These are phyloP conservation scores for Anser brachyrhynchus DNA, from an alignment of 2,113 vertebrate species.

Conservation along the genomic window DNA sequence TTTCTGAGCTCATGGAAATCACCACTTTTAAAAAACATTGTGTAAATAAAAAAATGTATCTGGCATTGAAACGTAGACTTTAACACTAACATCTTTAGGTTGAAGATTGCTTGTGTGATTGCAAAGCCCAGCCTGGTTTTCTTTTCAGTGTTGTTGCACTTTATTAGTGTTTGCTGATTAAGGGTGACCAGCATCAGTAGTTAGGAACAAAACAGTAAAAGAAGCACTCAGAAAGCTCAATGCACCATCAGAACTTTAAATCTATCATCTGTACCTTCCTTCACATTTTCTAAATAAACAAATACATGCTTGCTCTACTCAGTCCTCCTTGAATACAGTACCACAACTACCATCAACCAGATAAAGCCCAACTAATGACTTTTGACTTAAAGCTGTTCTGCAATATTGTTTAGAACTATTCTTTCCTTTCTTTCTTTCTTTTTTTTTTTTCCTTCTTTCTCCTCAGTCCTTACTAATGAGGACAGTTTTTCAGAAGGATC, in stretches of 20 bases:
- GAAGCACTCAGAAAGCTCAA: not conserved
- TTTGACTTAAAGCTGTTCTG: not conserved
- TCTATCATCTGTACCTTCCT: not conserved
- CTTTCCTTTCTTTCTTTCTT: not conserved
- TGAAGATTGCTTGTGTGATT: not conserved
- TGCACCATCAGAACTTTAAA: not conserved
- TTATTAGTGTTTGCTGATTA: not conserved
- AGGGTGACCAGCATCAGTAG: not conserved
- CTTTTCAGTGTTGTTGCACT: not conserved
- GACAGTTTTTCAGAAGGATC: not conserved
- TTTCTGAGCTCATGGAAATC: not conserved
- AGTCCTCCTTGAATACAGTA: not conserved
- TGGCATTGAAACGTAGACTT: not conserved
- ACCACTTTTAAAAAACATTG: not conserved
- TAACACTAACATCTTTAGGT: not conserved
- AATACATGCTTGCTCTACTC: not conserved
- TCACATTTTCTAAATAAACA: not conserved
- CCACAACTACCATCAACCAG: not conserved
- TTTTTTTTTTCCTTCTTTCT: no score
- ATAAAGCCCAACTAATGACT: not conserved
- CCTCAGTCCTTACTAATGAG: not conserved
- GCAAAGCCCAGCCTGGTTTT: not conserved
- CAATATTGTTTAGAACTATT: not conserved
- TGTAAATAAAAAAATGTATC: not conserved
- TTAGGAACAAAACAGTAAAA: not conserved